A percentile compares a stretch with the other conserved stretches of the same genome.
These are phyloP conservation scores for Propithecus coquereli DNA, from an alignment of 2,113 vertebrate genomes.

Conservation along the genomic window DNA sequence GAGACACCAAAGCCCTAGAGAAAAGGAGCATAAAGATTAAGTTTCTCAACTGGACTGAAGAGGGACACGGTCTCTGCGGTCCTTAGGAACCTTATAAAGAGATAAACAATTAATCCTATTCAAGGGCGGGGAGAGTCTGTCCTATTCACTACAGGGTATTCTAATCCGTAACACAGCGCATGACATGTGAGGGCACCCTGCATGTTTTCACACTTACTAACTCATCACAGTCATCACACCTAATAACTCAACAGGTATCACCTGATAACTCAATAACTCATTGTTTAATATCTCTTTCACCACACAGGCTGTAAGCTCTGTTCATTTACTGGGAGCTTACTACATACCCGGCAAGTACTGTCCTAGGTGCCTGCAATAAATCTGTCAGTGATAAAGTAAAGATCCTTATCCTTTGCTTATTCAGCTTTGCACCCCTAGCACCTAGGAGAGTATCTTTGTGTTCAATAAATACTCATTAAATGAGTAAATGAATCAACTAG, in stretches of 20 bases:
- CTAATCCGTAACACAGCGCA: too few species aligned
- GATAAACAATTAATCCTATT: not conserved
- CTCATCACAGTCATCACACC: not conserved
- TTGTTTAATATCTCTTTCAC: not conserved
- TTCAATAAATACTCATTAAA: conserved; percentile 20
- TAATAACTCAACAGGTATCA: not conserved
- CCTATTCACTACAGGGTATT: not conserved
- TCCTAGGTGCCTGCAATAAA: not conserved
- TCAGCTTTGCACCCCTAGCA: not conserved
- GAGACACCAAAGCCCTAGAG: not conserved
- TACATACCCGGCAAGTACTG: not conserved
- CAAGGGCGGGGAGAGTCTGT: rapidly evolving
- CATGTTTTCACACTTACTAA: not conserved
- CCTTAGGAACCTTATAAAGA: not conserved
- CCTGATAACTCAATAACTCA: not conserved
- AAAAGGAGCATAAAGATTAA: not conserved
- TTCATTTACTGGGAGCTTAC: not conserved
- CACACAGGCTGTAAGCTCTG: not conserved
- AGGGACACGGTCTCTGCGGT: not conserved
- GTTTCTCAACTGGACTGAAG: not conserved
- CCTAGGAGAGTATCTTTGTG: not conserved
- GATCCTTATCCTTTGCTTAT: not conserved
- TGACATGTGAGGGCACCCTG: not conserved
- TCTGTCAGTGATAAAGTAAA: not conserved
- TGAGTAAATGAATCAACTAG: not conserved